phyloP scores from a whole-genome alignment of 1,140 invertebrate species.

The Psilanteris sp. region DNA sequence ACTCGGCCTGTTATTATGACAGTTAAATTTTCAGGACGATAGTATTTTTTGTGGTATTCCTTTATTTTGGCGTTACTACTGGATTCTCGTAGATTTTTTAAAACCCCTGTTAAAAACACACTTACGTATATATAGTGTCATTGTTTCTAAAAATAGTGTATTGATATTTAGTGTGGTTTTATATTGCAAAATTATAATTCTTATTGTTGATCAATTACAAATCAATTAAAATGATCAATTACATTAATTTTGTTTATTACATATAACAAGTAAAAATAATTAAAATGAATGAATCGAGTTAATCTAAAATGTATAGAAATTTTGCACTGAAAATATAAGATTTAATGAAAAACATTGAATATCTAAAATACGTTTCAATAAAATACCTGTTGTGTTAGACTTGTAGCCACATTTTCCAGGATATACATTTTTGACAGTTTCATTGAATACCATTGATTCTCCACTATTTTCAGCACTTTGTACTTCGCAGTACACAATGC shows the following conservation, averaged over 20 bases:
- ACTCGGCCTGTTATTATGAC: slow-evolving; percentile 92
- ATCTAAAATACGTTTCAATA: background rate
- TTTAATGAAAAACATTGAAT: too few relatives aligned
- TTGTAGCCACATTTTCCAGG: slow-evolving; percentile 91
- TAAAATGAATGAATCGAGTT: too few relatives aligned
- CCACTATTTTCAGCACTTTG: slow-evolving; percentile 91
- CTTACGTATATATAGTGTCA: too few relatives aligned
- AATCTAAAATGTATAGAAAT: too few relatives aligned
- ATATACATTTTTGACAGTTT: slow-evolving; percentile 86
- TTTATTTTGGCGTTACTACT: slow-evolving; percentile 90
- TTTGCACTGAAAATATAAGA: too few relatives aligned
- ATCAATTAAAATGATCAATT: too few relatives aligned
- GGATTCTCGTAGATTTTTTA: slow-evolving; percentile 90
- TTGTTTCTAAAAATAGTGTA: too few relatives aligned
- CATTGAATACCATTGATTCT: slow-evolving; percentile 84
- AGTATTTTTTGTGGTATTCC: slow-evolving; percentile 91
- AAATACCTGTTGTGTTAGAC: slow-evolving; percentile 89
- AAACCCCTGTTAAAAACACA: slow-evolving; percentile 64
- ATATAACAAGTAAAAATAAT: too few relatives aligned
- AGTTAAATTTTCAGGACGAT: slow-evolving; percentile 93
- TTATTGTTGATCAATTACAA: too few relatives aligned
- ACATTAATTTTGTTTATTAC: too few relatives aligned
- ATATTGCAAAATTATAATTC: too few relatives aligned
- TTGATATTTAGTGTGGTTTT: too few relatives aligned
- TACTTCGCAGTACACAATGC: slow-evolving; percentile 97